Conservation (phyloP, 2,888 invertebrate species). For the Campoplex capitator region DNA sequence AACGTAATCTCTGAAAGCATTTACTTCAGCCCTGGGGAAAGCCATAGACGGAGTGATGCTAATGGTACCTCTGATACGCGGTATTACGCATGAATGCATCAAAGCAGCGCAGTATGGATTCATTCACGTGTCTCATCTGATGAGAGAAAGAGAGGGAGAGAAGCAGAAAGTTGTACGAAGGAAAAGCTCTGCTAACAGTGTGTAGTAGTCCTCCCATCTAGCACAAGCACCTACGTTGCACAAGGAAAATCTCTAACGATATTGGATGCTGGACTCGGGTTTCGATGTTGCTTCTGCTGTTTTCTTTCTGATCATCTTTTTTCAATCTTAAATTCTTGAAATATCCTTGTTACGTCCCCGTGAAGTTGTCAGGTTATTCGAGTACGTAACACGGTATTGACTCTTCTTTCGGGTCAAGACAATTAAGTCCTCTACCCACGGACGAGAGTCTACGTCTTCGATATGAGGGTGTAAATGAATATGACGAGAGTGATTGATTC, state of each 20-base stretch:
- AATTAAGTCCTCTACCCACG: too few species aligned
- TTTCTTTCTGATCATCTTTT: background rate
- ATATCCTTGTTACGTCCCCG: too few species aligned
- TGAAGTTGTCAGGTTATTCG: too few species aligned
- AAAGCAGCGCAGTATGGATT: constrained; percentile 52
- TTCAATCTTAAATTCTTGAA: background rate
- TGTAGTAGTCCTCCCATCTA: constrained; percentile 18
- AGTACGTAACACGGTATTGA: too few species aligned
- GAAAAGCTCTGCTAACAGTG: constrained; percentile 32
- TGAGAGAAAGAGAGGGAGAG: constrained; percentile 6
- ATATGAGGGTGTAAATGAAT: too few species aligned
- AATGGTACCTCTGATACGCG: constrained; percentile 56
- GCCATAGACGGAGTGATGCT: constrained; percentile 45
- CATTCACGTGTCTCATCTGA: constrained; percentile 49
- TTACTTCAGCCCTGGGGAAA: constrained; percentile 43
- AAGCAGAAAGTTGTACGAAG: constrained; percentile 25
- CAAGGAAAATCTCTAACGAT: constrained; percentile 14
- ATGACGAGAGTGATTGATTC: too few species aligned
- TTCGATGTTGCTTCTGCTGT: background rate
- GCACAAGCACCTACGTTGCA: background rate
- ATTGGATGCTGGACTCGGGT: background rate
- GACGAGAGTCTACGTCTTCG: too few species aligned
- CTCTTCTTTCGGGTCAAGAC: too few species aligned
- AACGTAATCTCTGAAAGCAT: constrained; percentile 67
- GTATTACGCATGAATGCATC: constrained; percentile 63